Evolutionary conservation across 2,113 vertebrate species (phyloP).

Genomic region (Proteles cristata): DNA sequence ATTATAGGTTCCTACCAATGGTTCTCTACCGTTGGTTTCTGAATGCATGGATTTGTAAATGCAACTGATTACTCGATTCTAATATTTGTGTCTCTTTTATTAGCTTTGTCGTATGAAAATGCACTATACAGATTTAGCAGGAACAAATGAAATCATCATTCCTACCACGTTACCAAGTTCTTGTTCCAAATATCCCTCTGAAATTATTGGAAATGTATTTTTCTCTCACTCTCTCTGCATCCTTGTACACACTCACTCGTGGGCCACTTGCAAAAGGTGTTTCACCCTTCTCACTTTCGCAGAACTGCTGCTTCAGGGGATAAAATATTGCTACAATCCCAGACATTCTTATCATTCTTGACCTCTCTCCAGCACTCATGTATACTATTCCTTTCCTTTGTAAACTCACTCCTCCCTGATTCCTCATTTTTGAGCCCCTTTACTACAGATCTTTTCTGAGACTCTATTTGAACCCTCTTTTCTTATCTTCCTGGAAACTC

Average conservation of each 20-base stretch:
- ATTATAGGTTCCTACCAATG: neutral
- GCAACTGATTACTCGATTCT: neutral
- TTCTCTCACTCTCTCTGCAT: neutral
- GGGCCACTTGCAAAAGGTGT: neutral
- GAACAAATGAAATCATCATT: neutral
- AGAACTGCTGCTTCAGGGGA: neutral
- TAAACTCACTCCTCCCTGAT: neutral
- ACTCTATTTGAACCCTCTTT: neutral
- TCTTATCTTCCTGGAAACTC: neutral
- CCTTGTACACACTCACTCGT: neutral
- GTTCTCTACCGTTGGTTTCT: neutral
- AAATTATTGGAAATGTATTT: neutral
- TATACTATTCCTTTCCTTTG: neutral
- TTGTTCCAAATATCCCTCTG: neutral
- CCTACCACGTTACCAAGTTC: neutral
- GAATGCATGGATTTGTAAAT: neutral
- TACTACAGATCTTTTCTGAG: neutral
- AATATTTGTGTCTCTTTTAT: neutral
- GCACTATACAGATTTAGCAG: neutral
- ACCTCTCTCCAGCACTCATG: neutral
- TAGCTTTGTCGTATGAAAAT: neutral
- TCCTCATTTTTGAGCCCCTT: neutral
- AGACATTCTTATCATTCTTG: neutral
- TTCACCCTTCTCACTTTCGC: neutral
- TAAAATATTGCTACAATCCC: neutral